Percentiles rank a stretch among this genome's conserved stretches.
Conservation (phyloP, 1,140 invertebrate genomes). For the Diplogasteroides magnus region DNA sequence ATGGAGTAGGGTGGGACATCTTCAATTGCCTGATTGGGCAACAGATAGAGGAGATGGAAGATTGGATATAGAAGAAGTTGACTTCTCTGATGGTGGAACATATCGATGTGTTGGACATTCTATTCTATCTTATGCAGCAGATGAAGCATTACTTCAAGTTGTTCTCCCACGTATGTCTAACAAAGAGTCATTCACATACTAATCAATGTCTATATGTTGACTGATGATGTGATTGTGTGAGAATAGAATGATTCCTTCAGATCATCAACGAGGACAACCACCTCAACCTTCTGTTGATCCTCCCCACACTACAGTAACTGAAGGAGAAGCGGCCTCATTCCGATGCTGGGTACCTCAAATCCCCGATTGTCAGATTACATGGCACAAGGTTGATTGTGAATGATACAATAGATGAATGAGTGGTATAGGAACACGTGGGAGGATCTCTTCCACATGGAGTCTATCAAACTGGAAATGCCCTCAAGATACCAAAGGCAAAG, state of each 20-base stretch:
- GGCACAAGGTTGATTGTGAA: conserved; percentile 40
- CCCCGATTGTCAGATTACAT: conserved; percentile 52
- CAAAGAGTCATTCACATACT: not conserved
- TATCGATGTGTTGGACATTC: conserved; percentile 43
- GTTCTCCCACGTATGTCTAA: not conserved
- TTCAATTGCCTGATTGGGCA: conserved; percentile 34
- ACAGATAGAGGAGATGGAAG: conserved; percentile 36
- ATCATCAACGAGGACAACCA: conserved; percentile 25
- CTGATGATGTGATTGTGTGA: conserved; percentile 18
- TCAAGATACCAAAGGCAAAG: conserved; percentile 46
- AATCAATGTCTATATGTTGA: not conserved
- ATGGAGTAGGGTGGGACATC: conserved; percentile 44
- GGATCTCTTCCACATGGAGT: conserved; percentile 50
- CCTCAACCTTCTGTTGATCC: conserved; percentile 52
- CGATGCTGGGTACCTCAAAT: conserved; percentile 49
- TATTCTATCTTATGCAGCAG: conserved; percentile 40
- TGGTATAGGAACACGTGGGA: conserved; percentile 41
- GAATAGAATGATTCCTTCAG: not conserved
- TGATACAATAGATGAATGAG: no score
- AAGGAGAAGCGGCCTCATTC: conserved; percentile 49
- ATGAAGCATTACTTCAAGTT: conserved; percentile 37
- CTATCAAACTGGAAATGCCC: conserved; percentile 46
- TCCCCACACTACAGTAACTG: conserved; percentile 45
- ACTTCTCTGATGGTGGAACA: conserved; percentile 37
- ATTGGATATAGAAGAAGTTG: conserved; percentile 42